Conservation (phyloP, 1,140 invertebrate species). For the Ceratina japonica region DNA sequence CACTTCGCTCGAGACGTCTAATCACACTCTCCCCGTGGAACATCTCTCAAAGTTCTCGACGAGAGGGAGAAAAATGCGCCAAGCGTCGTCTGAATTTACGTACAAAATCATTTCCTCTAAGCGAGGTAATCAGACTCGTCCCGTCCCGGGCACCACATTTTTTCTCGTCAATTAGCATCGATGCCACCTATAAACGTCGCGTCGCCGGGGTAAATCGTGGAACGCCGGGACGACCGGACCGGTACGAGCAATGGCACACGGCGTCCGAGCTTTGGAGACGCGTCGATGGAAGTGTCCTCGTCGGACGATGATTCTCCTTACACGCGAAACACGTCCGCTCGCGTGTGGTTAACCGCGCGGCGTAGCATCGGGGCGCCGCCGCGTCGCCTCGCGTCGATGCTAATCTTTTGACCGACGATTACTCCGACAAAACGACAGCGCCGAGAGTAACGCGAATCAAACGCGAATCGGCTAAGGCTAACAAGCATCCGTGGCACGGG, state of each 20-base stretch:
- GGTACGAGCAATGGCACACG: too few species aligned
- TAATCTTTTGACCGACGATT: slow-evolving; percentile 29
- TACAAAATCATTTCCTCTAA: slow-evolving; percentile 17
- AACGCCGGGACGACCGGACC: neutral
- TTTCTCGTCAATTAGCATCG: slow-evolving; percentile 14
- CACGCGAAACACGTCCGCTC: neutral
- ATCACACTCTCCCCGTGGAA: neutral
- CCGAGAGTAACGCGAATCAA: neutral
- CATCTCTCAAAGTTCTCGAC: neutral
- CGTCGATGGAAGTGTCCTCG: slow-evolving; percentile 15
- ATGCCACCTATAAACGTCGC: neutral
- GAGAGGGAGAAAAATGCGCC: neutral
- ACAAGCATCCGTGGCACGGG: neutral
- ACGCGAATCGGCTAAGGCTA: slow-evolving; percentile 26
- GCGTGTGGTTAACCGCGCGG: slow-evolving; percentile 5
- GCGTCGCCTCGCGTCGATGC: neutral
- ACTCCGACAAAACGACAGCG: slow-evolving; percentile 12
- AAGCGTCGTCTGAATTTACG: slow-evolving; percentile 20
- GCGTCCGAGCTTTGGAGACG: neutral
- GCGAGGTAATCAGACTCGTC: neutral
- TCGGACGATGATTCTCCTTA: slow-evolving; percentile 3
- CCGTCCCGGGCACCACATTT: neutral
- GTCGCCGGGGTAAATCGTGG: neutral
- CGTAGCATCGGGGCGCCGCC: neutral
- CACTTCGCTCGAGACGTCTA: slow-evolving; percentile 22